These are phyloP conservation scores for Drosophila greeni DNA, from an alignment of 2,888 invertebrate genomes.

Conservation along the genomic window DNA sequence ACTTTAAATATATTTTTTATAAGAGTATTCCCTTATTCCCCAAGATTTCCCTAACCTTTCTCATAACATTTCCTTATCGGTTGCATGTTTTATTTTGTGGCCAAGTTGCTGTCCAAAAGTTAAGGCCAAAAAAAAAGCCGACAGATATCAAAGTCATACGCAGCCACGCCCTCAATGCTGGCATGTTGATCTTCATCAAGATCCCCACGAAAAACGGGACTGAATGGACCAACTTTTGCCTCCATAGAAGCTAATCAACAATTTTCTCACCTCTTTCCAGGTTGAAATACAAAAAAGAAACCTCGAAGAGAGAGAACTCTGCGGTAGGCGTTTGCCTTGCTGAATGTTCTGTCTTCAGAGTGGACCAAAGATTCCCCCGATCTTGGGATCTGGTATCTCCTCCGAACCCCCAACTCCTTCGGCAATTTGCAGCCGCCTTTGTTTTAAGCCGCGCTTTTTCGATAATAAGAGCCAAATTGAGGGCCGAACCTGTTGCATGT, in stretches of 20 bases:
- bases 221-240: conserved; percentile 34
- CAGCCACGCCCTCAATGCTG: conserved; percentile 68
- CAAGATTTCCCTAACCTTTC: background rate
- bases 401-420: conserved; percentile 7
- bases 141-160: conserved; percentile 75
- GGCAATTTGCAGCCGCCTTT: conserved; percentile 69
- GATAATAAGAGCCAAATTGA: conserved; percentile 65
- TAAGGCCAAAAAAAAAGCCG: conserved; percentile 65
- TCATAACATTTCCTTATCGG: conserved; percentile 8
- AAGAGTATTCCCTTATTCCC: background rate
- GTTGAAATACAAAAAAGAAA: conserved; percentile 35
- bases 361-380: conserved; percentile 32
- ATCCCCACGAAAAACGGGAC: conserved; percentile 43
- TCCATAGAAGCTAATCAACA: conserved; percentile 79
- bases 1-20: background rate
- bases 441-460: conserved; percentile 69
- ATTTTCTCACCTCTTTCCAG: conserved; percentile 79
- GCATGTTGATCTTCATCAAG: conserved; percentile 76
- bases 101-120: conserved; percentile 22
- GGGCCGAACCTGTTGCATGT: conserved; percentile 75
- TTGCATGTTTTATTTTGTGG: conserved; percentile 65
- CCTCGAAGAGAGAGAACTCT: conserved; percentile 43
- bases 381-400: conserved; percentile 1
- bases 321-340: conserved; percentile 76
- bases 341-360: conserved; percentile 76